A percentile compares a stretch with the other conserved stretches of the same genome.
These are phyloP conservation scores for Papilio glaucus DNA, from an alignment of 1,140 invertebrate genomes.

Conservation along the genomic window DNA sequence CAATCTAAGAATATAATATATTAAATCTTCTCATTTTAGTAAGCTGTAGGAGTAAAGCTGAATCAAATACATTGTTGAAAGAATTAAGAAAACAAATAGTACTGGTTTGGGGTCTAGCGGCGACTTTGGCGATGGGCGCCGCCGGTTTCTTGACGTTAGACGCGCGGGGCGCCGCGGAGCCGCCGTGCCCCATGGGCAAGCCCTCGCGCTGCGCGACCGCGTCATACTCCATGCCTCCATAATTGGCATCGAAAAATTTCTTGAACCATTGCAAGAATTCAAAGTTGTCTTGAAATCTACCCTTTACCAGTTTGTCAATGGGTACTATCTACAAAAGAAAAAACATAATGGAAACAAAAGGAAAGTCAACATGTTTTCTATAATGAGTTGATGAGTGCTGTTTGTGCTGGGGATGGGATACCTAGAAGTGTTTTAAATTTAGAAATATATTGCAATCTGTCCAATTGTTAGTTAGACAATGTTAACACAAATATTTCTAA, in stretches of 20 bases:
- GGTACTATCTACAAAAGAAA: constrained; percentile 90
- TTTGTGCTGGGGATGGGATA: constrained; percentile 34
- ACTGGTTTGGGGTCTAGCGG: constrained; percentile 85
- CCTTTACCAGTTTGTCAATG: constrained; percentile 95
- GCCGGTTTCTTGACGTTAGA: constrained; percentile 74
- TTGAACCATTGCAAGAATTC: constrained; percentile 99
- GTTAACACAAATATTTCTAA: constrained; percentile 38
- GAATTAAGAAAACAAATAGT: constrained; percentile 75
- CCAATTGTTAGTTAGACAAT: constrained; percentile 6
- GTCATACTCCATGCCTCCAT: constrained; percentile 96
- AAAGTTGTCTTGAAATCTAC: constrained; percentile 99
- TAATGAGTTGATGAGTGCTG: constrained; percentile 33
- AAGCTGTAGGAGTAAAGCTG: constrained; percentile 43
- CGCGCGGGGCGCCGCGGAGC: constrained; percentile 84
- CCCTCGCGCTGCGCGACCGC: constrained; percentile 92
- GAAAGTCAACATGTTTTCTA: constrained; percentile 46
- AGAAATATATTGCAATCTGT: constrained; percentile 37
- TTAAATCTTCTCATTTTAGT: not conserved
- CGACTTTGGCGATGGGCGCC: constrained; percentile 81
- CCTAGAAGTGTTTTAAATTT: constrained; percentile 37
- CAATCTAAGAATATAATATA: constrained; percentile 33
- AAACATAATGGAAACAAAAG: constrained; percentile 77
- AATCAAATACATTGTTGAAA: constrained; percentile 44
- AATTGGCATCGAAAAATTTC: constrained; percentile 99
- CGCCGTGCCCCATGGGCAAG: constrained; percentile 90